Percentiles rank a stretch among this genome's conserved stretches.
These are phyloP conservation scores for Plebejus melissa DNA, from an alignment of 2,888 invertebrate species.

Conservation along the genomic window DNA sequence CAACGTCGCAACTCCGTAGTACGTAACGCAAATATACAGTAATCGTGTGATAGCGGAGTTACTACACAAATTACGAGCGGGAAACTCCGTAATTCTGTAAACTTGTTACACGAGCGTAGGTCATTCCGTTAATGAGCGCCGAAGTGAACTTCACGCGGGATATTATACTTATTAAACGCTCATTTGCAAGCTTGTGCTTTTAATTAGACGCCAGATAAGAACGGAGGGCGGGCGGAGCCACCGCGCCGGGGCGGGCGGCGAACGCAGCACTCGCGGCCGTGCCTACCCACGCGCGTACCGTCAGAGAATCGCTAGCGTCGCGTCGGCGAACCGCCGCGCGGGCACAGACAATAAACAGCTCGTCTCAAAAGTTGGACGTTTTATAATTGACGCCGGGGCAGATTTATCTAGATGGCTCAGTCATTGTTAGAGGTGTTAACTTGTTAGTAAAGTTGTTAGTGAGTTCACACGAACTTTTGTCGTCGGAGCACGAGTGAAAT, in stretches of 20 bases:
- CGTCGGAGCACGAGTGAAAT: conserved; percentile 59
- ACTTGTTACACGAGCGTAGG: conserved; percentile 19
- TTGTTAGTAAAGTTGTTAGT: conserved; percentile 74
- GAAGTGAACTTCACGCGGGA: conserved; percentile 1
- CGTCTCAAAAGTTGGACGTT: conserved; percentile 72
- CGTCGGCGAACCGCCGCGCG: conserved; percentile 67
- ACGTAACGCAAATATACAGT: neutral
- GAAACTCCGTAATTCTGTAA: conserved; percentile 17
- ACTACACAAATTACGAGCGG: neutral
- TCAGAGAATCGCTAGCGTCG: conserved; percentile 75
- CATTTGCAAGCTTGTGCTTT: conserved; percentile 65
- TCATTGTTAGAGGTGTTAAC: conserved; percentile 74
- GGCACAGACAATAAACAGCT: conserved; percentile 69
- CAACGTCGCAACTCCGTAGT: neutral
- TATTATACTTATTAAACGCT: conserved; percentile 25
- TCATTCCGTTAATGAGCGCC: conserved; percentile 19
- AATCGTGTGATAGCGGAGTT: neutral
- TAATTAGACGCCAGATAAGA: conserved; percentile 63
- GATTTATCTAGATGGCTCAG: conserved; percentile 76
- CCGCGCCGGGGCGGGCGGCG: conserved; percentile 42
- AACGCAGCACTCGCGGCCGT: conserved; percentile 62
- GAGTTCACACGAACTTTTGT: conserved; percentile 71
- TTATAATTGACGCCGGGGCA: conserved; percentile 70
- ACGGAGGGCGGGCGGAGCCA: conserved; percentile 35
- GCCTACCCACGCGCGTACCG: conserved; percentile 72